Base-by-base conservation (phyloP, 2,113 vertebrate genomes). In the Colius striatus region DNA sequence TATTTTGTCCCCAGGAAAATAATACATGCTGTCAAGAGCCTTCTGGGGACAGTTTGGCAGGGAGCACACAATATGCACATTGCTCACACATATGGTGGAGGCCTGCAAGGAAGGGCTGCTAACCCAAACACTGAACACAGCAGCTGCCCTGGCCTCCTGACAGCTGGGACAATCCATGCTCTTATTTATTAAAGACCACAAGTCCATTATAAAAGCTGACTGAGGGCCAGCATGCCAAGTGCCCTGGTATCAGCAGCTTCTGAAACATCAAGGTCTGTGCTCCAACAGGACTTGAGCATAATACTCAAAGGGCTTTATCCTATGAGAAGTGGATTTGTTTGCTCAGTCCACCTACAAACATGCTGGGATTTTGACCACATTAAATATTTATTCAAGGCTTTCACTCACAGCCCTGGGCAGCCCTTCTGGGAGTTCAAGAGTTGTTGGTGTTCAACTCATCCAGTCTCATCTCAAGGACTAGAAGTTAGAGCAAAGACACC, bases 121-220 rank as follows among this genome's bases (percentile, higher is more conserved):
- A 95, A 97, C 92, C 86, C 91, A 95, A 90, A 94, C 78, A 80
- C 74, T 57, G 81, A 38, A 66, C 1, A 16, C 15, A 2, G 93
- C 95, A 94, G 94, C 91, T 95, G 92, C 94, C 93, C 65, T 23
- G 63, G 88, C 90, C 94, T 84, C 62, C 72, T 82, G 86, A 84
- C 93, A 95, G 93, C 91, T 95, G 91, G 72, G 82, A 89, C 75
- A 76, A 95, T 84, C 53, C 0, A 90, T 91, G 36, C 8, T 55
- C 74, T 62, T 71, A 75, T 87, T 93, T 92, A 94, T 84, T 87
- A 84, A 96, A 78, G 88, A 70, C 77, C 60, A 90, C 38, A 85
- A 82, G 86, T 73, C 94, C 92, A 84, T 92, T 92, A 92, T 16
- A 83, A 90, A 94, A 90, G 79, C 67, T 78, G 83, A 93, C 54